phyloP scores from a whole-genome alignment of 2,113 vertebrate species.

The Vulpes ferrilata region DNA sequence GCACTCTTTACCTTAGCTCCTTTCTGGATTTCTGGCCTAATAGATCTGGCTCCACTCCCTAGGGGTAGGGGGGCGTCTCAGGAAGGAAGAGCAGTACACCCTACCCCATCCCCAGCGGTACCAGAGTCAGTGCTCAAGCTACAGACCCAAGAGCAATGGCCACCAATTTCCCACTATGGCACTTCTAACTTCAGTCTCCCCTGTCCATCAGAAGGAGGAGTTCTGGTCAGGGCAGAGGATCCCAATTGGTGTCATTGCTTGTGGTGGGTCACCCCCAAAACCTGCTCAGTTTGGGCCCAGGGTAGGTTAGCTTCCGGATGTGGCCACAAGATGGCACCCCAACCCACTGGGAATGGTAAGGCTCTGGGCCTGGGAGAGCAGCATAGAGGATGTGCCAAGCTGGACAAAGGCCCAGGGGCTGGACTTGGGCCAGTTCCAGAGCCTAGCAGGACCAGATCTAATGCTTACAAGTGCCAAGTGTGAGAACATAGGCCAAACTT shows the following conservation, averaged over 20 bases:
- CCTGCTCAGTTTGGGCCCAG: no score
- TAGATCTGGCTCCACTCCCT: not conserved
- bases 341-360: slow-evolving; percentile 45
- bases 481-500: slow-evolving; percentile 51
- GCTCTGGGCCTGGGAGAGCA: not conserved
- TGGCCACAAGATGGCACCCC: slow-evolving; percentile 80
- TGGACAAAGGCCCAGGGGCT: not conserved
- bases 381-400: not conserved
- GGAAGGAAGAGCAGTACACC: not conserved
- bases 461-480: slow-evolving; percentile 59
- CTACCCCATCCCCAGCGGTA: not conserved
- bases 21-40: not conserved
- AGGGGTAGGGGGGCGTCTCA: accelerated
- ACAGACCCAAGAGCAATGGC: not conserved
- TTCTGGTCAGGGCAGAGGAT: not conserved
- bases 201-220: not conserved
- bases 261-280: not conserved
- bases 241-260: not conserved
- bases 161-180: not conserved
- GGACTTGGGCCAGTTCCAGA: slow-evolving; percentile 54
- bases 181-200: not conserved
- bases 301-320: slow-evolving; percentile 16
- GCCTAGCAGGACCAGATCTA: slow-evolving; percentile 56
- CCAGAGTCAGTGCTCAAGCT: not conserved
- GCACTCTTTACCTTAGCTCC: not conserved